A percentile compares a stretch with the other conserved stretches of the same genome.
These are phyloP conservation scores for Heterotilapia buettikoferi DNA, from an alignment of 2,113 vertebrate species.

Conservation along the genomic window DNA sequence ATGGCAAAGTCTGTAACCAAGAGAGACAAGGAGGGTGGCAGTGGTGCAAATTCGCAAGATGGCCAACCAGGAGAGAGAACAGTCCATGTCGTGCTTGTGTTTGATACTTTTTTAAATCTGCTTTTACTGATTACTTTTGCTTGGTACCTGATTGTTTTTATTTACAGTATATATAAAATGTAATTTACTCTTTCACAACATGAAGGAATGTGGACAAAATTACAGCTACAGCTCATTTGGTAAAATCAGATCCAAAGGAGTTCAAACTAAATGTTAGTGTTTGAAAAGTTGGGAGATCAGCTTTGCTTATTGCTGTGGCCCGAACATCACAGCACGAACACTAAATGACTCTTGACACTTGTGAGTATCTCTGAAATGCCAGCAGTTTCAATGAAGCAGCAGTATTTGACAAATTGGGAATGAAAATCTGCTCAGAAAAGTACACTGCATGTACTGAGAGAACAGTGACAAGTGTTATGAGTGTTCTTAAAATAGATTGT, in stretches of 20 bases:
- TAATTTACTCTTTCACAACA: not conserved
- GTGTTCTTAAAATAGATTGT: slow-evolving; percentile 42
- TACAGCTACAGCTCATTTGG: not conserved
- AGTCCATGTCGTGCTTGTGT: not conserved
- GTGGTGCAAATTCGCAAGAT: not conserved
- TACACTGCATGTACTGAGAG: slow-evolving; percentile 6
- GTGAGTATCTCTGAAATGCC: not conserved
- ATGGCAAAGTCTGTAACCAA: not conserved
- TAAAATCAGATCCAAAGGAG: not conserved
- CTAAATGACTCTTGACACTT: not conserved
- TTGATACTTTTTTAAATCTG: not conserved
- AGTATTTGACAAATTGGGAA: not conserved
- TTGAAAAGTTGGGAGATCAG: not conserved
- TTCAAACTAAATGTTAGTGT: not conserved
- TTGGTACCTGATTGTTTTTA: not conserved
- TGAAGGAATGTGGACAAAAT: not conserved
- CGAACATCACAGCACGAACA: not conserved
- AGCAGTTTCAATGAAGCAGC: not conserved
- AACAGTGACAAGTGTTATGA: slow-evolving; percentile 28
- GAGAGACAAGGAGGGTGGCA: not conserved
- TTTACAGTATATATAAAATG: not conserved
- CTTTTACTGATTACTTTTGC: not conserved
- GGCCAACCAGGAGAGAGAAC: not conserved
- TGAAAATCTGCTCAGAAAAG: not conserved
- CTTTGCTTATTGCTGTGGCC: not conserved